These are phyloP conservation scores for Laothoe populi DNA, from an alignment of 2,888 invertebrate genomes.

Conservation along the genomic window DNA sequence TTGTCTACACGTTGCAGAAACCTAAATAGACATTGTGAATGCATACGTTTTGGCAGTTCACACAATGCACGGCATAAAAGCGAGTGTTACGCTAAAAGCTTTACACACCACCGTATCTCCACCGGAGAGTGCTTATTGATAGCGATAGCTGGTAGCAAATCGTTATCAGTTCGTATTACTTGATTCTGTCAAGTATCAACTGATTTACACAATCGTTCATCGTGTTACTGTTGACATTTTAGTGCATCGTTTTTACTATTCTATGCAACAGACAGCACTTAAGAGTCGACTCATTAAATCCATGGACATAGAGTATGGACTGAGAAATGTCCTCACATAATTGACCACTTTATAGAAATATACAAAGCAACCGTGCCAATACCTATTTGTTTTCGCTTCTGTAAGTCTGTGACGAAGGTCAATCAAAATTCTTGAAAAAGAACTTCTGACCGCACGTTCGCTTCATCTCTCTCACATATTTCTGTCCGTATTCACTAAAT, in stretches of 20 bases:
- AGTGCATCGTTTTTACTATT: background rate
- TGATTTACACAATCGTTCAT: slow-evolving; percentile 28
- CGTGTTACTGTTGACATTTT: background rate
- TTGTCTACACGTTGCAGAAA: background rate
- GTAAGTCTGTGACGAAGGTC: too few relatives aligned
- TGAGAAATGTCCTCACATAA: too few relatives aligned
- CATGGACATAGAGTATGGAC: too few relatives aligned
- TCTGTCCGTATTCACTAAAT: too few relatives aligned
- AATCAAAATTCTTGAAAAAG: too few relatives aligned
- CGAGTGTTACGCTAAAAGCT: slow-evolving; percentile 29
- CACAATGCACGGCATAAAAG: slow-evolving; percentile 23
- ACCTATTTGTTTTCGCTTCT: too few relatives aligned
- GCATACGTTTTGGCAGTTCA: slow-evolving; percentile 13
- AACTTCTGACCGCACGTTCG: too few relatives aligned
- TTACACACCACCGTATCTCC: slow-evolving; percentile 27
- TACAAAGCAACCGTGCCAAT: too few relatives aligned
- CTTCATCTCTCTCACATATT: too few relatives aligned
- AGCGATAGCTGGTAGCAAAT: slow-evolving; percentile 29
- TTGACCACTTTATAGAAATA: too few relatives aligned
- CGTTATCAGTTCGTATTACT: slow-evolving; percentile 36
- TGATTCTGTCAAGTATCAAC: slow-evolving; percentile 41
- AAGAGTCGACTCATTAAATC: too few relatives aligned
- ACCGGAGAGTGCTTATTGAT: slow-evolving; percentile 28
- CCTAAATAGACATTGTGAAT: background rate
- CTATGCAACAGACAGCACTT: too few relatives aligned